Evolutionary conservation across 2,113 vertebrate species (phyloP).

Genomic region (Glaucidium brasilianum): DNA sequence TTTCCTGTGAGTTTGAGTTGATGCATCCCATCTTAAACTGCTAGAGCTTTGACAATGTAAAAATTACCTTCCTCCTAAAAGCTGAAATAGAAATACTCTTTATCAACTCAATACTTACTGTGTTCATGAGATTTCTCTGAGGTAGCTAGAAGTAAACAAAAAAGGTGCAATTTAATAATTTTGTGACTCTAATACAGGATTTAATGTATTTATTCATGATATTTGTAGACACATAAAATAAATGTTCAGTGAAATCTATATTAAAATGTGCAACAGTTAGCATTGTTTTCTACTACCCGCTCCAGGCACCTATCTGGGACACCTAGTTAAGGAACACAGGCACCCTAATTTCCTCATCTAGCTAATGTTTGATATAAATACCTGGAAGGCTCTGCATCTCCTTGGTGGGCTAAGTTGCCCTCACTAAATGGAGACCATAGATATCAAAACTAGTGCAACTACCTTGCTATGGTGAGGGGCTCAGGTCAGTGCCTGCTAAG

Average conservation of each 20-base stretch:
- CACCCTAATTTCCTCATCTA: neutral
- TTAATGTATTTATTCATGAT: neutral
- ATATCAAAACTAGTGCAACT: neutral
- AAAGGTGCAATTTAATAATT: neutral
- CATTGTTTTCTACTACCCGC: neutral
- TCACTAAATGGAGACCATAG: neutral
- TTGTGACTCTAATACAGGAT: neutral
- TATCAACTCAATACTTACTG: slow-evolving; percentile 39
- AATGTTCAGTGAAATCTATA: neutral
- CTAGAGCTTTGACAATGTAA: neutral
- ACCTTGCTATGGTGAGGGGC: neutral
- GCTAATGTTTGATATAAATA: neutral
- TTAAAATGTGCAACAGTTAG: neutral
- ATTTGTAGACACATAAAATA: neutral
- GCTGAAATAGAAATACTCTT: neutral
- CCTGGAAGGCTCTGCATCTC: rapidly evolving
- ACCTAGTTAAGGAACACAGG: neutral
- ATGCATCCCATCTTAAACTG: neutral
- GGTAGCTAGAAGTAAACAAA: slow-evolving; percentile 48
- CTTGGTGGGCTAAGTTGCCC: neutral
- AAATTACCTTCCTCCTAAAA: neutral
- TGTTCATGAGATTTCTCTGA: slow-evolving; percentile 35
- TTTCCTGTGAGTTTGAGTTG: neutral
- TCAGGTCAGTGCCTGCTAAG: neutral
- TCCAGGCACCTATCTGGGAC: neutral